Base-by-base conservation (phyloP, 1,140 invertebrate species). In the Cotesia typhae region DNA sequence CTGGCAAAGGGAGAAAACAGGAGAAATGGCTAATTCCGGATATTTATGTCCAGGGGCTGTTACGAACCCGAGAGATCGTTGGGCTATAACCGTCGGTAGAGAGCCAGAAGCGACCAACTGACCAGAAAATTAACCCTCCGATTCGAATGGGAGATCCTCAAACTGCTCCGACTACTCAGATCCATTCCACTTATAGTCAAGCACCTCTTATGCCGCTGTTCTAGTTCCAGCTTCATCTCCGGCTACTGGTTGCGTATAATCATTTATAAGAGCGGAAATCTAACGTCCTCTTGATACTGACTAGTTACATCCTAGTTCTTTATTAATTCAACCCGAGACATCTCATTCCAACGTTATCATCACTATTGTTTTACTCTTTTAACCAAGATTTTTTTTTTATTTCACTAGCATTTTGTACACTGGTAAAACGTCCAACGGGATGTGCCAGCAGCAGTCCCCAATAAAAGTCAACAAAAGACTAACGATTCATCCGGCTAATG, bases 381-480 rank as follows among this genome's bases (percentile, higher is more conserved):
- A 10, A 6, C 20, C 52, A 47, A 35, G 6, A 20, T 53, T 4
- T 2, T 14, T 55, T 55, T 17, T 55, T 28, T 7, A 51, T 55
- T 36, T 10, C 4, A n/a, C 9, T 3, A 71, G 28, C 61, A 53
- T 53, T 37, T 9, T 41, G 41, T 71, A 59, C 53, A 72, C 57
- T 59, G 63, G 10, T 28, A 28, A 28, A 28, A 28, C 28, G 63
- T 59, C 47, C 53, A 59, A 28, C 59, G 53, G 55, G 57, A 65
- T 71, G 74, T 70, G 76, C 75, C 68, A 74, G 76, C 76, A 75
- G 70, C 51, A 77, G 17, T 75, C 67, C 41, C 85, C 83, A 86
- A 87, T 87, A 87, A 87, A 87, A 86, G 85, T 87, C 85, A 87
- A 86, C 85, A 87, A 87, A 86, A 87, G 85, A 87, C 85, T 86